Percentiles rank a stretch among this genome's conserved stretches.
phyloP scores from a whole-genome alignment of 2,113 vertebrate genomes.

The Heterocephalus glaber region DNA sequence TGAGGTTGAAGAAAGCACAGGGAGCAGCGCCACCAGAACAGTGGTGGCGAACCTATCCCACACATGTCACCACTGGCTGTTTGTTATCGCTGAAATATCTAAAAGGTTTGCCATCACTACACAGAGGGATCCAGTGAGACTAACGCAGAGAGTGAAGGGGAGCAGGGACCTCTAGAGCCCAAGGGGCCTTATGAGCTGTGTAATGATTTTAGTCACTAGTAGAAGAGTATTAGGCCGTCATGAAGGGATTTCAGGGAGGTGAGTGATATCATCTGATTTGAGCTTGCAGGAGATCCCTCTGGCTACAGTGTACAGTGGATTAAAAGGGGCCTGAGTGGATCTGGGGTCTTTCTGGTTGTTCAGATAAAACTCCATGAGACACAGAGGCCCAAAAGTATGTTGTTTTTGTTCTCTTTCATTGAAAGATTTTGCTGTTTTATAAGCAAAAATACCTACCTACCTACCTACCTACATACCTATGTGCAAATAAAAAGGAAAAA shows the following conservation, averaged over 20 bases:
- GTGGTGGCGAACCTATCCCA: neutral
- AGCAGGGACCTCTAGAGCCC: neutral
- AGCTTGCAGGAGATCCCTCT: slow-evolving; percentile 4
- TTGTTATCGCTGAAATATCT: neutral
- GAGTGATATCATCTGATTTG: neutral
- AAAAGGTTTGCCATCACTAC: neutral
- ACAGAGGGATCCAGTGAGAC: neutral
- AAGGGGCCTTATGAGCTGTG: neutral
- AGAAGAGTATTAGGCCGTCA: neutral
- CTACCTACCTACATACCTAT: neutral
- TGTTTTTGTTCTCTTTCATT: slow-evolving; percentile 38
- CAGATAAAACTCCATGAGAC: neutral
- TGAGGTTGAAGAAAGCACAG: neutral
- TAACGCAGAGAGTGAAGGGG: neutral
- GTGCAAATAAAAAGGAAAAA: neutral
- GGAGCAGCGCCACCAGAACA: neutral
- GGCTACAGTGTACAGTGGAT: neutral
- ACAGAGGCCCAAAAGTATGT: neutral
- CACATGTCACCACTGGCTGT: neutral
- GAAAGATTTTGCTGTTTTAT: slow-evolving; percentile 19
- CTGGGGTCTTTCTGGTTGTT: neutral
- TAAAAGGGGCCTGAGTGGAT: neutral
- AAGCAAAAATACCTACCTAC: neutral
- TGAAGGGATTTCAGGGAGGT: slow-evolving; percentile 2
- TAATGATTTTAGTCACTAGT: neutral